These are phyloP conservation scores for Formicarius rufipectus DNA, from an alignment of 2,113 vertebrate genomes.

Conservation along the genomic window DNA sequence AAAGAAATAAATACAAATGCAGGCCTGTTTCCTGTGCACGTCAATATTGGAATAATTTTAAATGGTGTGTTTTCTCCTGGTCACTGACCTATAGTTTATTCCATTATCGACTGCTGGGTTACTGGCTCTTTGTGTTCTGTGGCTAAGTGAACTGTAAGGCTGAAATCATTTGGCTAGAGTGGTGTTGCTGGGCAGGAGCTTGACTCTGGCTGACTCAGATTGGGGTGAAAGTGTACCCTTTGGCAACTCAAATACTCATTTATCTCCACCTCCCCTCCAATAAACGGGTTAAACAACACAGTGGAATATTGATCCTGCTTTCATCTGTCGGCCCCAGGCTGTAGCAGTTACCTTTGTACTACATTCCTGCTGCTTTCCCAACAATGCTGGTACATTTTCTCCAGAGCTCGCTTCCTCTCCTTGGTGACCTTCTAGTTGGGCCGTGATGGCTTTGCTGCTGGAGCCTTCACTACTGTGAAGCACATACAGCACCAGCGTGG, in stretches of 20 bases:
- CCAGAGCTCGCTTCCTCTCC: not conserved
- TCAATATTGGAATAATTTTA: slow-evolving; percentile 57
- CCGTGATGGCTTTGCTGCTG: not conserved
- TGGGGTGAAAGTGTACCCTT: slow-evolving; percentile 53
- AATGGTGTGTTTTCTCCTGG: slow-evolving; percentile 62
- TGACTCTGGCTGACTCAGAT: slow-evolving; percentile 29
- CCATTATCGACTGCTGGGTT: slow-evolving; percentile 60
- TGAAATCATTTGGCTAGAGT: slow-evolving; percentile 19
- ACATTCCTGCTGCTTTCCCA: slow-evolving; percentile 48
- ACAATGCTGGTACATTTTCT: not conserved
- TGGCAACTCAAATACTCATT: slow-evolving; percentile 18
- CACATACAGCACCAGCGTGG: accelerated
- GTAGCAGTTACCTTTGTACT: slow-evolving; percentile 41
- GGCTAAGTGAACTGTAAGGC: slow-evolving; percentile 44
- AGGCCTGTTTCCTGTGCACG: not conserved
- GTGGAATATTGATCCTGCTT: slow-evolving; percentile 42
- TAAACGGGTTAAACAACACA: slow-evolving; percentile 51
- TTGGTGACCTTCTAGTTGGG: not conserved
- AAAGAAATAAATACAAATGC: slow-evolving; percentile 44
- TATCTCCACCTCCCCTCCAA: not conserved
- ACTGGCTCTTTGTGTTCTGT: slow-evolving; percentile 36
- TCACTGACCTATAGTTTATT: slow-evolving; percentile 65
- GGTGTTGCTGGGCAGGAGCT: slow-evolving; percentile 46
- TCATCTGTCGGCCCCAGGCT: not conserved
- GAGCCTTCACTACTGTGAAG: accelerated